Base-by-base conservation (phyloP, 2,888 invertebrate genomes). In the Aporophyla lueneburgensis region DNA sequence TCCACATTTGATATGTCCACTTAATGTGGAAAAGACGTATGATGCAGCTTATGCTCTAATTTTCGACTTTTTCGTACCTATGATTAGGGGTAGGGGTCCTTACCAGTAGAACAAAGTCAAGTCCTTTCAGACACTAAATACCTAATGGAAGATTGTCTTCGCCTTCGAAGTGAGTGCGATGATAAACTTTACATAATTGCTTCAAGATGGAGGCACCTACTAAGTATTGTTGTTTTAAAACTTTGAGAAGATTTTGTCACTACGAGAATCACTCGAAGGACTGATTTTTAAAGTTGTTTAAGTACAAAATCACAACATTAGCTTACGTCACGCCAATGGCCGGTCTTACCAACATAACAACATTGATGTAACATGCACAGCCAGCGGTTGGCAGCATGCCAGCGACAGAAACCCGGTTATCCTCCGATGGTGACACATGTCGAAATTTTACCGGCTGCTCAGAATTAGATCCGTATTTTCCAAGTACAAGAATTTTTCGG, bases 391-490 rank as follows among this genome's bases (percentile, higher is more conserved):
- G 83, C 83, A 71, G 40, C 1, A 12, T 19, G 83, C 83, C 83
- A 83, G 65, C 33, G 3, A n/a, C 71, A 71, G 66, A 65, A 85
- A 85, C 83, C 71, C 83, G 82, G 83, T 83, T 85, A 77, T 73
- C 77, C 74, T 43, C 21, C 53, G 33, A 49, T 68, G 77, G 76
- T 76, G 85, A 83, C 83, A 83, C 68, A 69, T 85, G 85, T 85
- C 82, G 82, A 76, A 74, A 85, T 51, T 73, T 84, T 46, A 59
- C 71, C 69, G 65, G 81, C 70, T 59, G 70, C 12, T 61, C 71
- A 43, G 61, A 83, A 77, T 77, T 85, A 66, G 69, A 76, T 59
- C 73, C 68, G 74, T 66, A 33, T 72, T 80, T 80, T 62, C 43
- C 56, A 59, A 16, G 51, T 67, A 67, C 5, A 65, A 21, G 19